Evolutionary conservation across 2,113 vertebrate genomes (phyloP), one percentile per base, ranked within the genome.

Genomic region (Epinephelus moara): DNA sequence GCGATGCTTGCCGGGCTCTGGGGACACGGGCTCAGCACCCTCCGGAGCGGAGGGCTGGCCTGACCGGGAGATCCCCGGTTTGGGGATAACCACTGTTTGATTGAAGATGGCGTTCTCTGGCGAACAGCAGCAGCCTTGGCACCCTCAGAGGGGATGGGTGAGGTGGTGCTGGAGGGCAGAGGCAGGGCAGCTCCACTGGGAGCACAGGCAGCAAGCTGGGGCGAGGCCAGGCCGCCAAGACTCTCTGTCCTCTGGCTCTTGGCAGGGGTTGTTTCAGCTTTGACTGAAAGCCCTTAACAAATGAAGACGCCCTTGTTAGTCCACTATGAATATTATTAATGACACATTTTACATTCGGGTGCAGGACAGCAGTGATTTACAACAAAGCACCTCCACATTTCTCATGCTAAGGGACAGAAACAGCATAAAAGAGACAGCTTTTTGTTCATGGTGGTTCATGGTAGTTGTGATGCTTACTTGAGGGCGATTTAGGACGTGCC

Each of bases 121-220:
- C 62, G 95, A n/a, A 91, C 90, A 77, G 86, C 10, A 0, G 87
- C 12, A 0, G 77, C 85, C 30, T 87, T 76, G n/a, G 88, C 2
- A 0, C 77, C 85, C 11, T 80, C 86, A 23, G 92, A 81, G 53
- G 74, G 92, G 67, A 91, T 27, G 37, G 94, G 19, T 1, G 91
- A 95, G 0, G 93, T 91, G 33, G 97, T 99, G 90, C 81, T 96
- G 60, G 97, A 98, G 21, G 97, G 84, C 17, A 96, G 93, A 1
- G 98, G 98, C 49, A 98, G 94, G 80, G 97, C 96, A 5, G 97
- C 97, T 45, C 94, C 90, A 40, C 85, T 89, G 8, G 97, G 97
- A 75, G 97, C 96, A 63, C 97, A 98, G 70, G 94, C 91, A 17
- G 96, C 97, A 0, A 93, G 94, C 52, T 82, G 96, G 0, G 98